These are phyloP conservation scores for Sinocyclocheilus anophthalmus DNA, from an alignment of 2,113 vertebrate species.

Conservation along the genomic window DNA sequence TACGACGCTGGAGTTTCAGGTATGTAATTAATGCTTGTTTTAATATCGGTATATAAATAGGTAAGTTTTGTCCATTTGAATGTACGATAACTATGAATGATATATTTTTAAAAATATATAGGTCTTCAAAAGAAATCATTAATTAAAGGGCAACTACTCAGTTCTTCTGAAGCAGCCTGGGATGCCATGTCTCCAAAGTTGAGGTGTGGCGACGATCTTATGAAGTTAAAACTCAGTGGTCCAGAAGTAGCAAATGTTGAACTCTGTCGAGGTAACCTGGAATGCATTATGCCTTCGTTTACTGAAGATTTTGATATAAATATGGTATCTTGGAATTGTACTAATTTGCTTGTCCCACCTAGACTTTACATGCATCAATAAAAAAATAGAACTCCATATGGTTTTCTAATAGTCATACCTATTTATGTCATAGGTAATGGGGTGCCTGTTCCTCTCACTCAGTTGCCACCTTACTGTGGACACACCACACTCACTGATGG, in stretches of 20 bases:
- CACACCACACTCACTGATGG: conserved; percentile 26
- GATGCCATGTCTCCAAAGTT: conserved; percentile 43
- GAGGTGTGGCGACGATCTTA: conserved; percentile 51
- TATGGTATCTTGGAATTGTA: too few relatives aligned
- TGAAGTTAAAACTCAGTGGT: conserved; percentile 57
- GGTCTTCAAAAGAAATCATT: too few relatives aligned
- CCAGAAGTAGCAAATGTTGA: conserved; percentile 45
- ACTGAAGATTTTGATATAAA: neutral
- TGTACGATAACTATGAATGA: too few relatives aligned
- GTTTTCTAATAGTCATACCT: neutral
- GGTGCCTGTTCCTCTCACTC: conserved; percentile 22
- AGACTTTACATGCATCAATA: neutral
- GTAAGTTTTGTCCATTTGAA: too few relatives aligned
- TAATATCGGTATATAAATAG: neutral
- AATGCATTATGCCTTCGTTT: neutral
- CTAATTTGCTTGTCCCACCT: neutral
- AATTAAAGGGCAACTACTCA: neutral
- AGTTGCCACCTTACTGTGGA: conserved; percentile 57
- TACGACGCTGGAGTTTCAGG: neutral
- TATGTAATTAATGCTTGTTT: neutral
- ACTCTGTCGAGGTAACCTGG: conserved; percentile 52
- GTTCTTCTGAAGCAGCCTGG: conserved; percentile 49
- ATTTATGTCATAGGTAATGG: conserved; percentile 37
- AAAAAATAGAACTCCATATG: neutral
- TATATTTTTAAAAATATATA: too few relatives aligned